Evolutionary conservation across 2,888 invertebrate species (phyloP).

Genomic region (Limnephilus marmoratus): DNA sequence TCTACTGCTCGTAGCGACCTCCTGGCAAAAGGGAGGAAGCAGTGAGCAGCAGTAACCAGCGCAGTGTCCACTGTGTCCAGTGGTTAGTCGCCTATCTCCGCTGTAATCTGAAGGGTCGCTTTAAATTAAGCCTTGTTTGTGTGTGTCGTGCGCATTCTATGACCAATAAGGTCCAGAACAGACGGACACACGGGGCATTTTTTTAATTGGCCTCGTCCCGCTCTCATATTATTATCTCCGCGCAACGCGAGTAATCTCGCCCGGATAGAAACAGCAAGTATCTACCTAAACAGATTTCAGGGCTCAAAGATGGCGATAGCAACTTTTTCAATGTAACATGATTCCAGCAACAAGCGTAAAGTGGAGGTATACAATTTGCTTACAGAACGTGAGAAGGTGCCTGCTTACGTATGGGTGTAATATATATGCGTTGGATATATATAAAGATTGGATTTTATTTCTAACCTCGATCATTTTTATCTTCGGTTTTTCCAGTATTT

Average conservation of each 20-base stretch:
- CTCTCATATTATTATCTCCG: slow-evolving; percentile 62
- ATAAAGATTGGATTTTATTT: background rate
- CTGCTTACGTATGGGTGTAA: background rate
- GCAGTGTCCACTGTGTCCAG: slow-evolving; percentile 12
- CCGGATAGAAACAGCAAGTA: background rate
- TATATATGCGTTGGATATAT: background rate
- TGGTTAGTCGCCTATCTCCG: slow-evolving; percentile 45
- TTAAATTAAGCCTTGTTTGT: slow-evolving; percentile 57
- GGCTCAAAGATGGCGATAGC: background rate
- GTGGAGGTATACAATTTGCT: background rate
- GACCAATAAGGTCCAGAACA: slow-evolving; percentile 54
- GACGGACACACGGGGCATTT: slow-evolving; percentile 40
- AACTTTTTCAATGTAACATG: background rate
- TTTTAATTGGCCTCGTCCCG: slow-evolving; percentile 64
- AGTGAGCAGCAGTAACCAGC: background rate
- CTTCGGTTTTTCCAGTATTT: background rate
- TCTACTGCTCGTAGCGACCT: background rate
- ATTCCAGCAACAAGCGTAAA: background rate
- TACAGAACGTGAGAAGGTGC: background rate
- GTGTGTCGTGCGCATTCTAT: slow-evolving; percentile 56
- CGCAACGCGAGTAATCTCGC: slow-evolving; percentile 56
- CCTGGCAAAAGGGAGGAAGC: background rate
- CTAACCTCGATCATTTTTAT: background rate
- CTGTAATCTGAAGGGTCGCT: slow-evolving; percentile 55
- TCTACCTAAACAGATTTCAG: background rate